A percentile compares a stretch with the other conserved stretches of the same genome.
Conservation (phyloP, 2,113 vertebrate species). For the Atlantisia rogersi region DNA sequence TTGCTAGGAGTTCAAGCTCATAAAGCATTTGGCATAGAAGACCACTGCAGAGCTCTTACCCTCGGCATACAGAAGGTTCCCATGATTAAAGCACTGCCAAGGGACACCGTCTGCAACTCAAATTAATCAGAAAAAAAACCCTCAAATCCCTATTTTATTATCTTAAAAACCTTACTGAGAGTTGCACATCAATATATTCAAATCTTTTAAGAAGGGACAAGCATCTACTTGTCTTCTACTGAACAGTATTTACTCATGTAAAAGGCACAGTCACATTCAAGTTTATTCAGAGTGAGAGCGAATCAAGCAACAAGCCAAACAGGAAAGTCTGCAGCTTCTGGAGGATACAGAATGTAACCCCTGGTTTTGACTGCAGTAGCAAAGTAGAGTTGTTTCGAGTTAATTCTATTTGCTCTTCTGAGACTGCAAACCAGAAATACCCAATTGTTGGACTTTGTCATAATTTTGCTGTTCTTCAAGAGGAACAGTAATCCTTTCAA, state of each 20-base stretch:
- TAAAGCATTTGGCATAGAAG: not conserved
- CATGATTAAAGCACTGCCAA: accelerated
- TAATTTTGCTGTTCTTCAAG: conserved; percentile 1
- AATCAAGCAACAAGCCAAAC: not conserved
- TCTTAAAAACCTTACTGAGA: not conserved
- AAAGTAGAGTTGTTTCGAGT: not conserved
- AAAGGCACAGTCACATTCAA: not conserved
- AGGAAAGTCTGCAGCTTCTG: not conserved
- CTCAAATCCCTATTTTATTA: not conserved
- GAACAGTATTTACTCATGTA: not conserved
- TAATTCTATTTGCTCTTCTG: conserved; percentile 10
- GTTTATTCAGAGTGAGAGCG: not conserved
- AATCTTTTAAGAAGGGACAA: not conserved
- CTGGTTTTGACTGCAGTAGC: not conserved
- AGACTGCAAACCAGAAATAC: not conserved
- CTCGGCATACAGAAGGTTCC: accelerated
- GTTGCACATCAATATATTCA: not conserved
- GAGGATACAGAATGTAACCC: not conserved
- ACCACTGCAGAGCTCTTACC: not conserved
- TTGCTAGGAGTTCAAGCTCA: not conserved
- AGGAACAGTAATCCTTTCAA: not conserved
- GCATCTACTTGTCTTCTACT: not conserved
- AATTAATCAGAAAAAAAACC: not conserved
- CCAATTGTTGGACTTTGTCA: not conserved
- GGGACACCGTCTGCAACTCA: not conserved